Evolutionary conservation across 2,888 invertebrate species (phyloP), one percentile per base, ranked within the genome.

Genomic region (Serripes groenlandicus): DNA sequence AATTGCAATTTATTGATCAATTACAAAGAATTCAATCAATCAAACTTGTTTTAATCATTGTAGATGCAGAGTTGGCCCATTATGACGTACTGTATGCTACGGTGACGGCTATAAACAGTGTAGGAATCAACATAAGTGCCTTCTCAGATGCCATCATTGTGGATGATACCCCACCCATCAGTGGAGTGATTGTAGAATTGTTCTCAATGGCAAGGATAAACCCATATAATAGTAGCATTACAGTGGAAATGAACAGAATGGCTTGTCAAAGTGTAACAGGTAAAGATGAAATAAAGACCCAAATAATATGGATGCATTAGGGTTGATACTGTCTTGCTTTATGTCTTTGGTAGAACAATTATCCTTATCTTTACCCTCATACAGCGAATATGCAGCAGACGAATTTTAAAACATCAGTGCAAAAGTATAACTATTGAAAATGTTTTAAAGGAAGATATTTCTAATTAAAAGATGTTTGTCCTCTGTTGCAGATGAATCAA

Each of bases 151-250:
- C 73, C n/a, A 86, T 90, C 28, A 56, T 42, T 30, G 88, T 90
- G 9, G 90, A 90, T 66, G 74, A 78, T 58, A 90, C 89, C 42
- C 88, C 90, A 9, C 90, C 90, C 15, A 49, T 71, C 11, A 56
- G 80, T 21, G 87, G 88, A 7, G 52, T 74, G 23, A 88, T 89
- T 42, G 88, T 90, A 9, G 90, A 90, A 42, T 66, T 90, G 42
- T 75, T 58, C 26, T 83, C 80, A 54, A 34, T 42, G 9, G 83
- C 88, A 37, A 28, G 76, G 42, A 75, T 89, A 35, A 62, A 85
- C 54, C 81, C 77, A 11, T 73, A 58, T 49, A 73, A 81, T 66
- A 62, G 15, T 11, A 74, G 32, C 5, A 73, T 64, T 21, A 88
- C 89, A 9, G 78, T 73, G 11, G 42, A 62, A 23, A 64, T 82